Base-by-base conservation (phyloP, 2,888 invertebrate species). In the Geotrupes spiniger region DNA sequence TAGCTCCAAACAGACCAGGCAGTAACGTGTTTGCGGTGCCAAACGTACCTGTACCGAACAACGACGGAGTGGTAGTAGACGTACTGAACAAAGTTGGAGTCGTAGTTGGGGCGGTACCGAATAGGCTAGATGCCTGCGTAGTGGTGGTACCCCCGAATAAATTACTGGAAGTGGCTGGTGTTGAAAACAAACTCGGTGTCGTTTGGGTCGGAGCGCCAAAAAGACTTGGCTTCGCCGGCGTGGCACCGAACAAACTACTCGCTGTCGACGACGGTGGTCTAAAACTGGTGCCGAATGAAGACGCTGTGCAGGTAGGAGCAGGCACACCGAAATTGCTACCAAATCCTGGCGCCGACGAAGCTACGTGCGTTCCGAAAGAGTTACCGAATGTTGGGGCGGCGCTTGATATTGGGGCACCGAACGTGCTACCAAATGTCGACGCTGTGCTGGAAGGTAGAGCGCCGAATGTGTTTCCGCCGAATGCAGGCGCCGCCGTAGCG, bases 351-450 rank as follows among this genome's bases (percentile, higher is more conserved):
- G 69, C 68, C 5, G 63, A 58, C 0, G 63, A 61, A 2, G 62
- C 59, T 4, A 65, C 58, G 1, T 65, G 57, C 3, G 63, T 57
- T 4, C 68, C 68, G 29, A 44, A 44, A 1, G n/a, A 28, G 15
- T 15, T 42, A 5, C 68, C 68, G 55, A 71, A 66, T 8, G 57
- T 64, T 63, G 53, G 51, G 15, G 49, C 51, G 37, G 48, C 37
- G 26, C 48, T 33, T 5, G 63, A 58, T 36, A 63, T 63, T 53
- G 61, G 52, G 31, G 73, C 58, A 46, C 72, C 66, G 62, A 76
- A 70, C 55, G 76, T 70, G 74, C 66, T 16, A 33, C 80, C 79
- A 67, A 82, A 82, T 12, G 69, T 65, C 15, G 70, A 58, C 6
- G 62, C 54, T 11, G 65, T 46, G 51, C 53, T 29, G n/a, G 65